A percentile compares a stretch with the other conserved stretches of the same genome.
Conservation (phyloP, 2,888 invertebrate species). For the Pammene fasciana region DNA sequence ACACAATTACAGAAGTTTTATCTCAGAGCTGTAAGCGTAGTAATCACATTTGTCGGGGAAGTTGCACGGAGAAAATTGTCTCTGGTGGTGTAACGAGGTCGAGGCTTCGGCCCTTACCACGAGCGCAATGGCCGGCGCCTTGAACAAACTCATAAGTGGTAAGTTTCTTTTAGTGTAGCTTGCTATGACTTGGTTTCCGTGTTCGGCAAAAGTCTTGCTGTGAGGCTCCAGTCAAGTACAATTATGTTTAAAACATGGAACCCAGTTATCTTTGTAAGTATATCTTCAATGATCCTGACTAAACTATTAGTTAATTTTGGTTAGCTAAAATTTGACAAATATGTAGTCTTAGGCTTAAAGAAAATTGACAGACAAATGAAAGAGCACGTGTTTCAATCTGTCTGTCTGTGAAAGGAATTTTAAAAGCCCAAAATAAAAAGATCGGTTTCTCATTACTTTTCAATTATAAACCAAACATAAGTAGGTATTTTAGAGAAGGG, state of each 20-base stretch:
- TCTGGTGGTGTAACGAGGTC: conserved; percentile 68
- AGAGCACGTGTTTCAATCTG: too few species aligned
- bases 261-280: not conserved
- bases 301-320: too few species aligned
- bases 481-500: too few species aligned
- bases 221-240: not conserved
- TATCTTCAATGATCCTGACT: too few species aligned
- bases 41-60: conserved; percentile 76
- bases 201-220: conserved; percentile 18
- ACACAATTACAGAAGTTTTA: conserved; percentile 79
- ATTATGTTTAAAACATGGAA: not conserved
- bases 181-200: not conserved
- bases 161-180: conserved; percentile 19
- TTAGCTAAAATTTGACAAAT: too few species aligned
- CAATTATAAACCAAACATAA: too few species aligned
- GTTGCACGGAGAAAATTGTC: conserved; percentile 75
- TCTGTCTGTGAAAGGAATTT: too few species aligned
- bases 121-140: conserved; percentile 38
- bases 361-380: too few species aligned
- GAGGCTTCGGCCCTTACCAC: conserved; percentile 53
- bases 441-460: too few species aligned
- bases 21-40: conserved; percentile 71
- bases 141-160: conserved; percentile 31
- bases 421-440: too few species aligned
- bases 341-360: too few species aligned